Evolutionary conservation across 2,797 vertebrate species (phyloP), one percentile per base, ranked within the genome.

Genomic region (Thunnus albacares): DNA sequence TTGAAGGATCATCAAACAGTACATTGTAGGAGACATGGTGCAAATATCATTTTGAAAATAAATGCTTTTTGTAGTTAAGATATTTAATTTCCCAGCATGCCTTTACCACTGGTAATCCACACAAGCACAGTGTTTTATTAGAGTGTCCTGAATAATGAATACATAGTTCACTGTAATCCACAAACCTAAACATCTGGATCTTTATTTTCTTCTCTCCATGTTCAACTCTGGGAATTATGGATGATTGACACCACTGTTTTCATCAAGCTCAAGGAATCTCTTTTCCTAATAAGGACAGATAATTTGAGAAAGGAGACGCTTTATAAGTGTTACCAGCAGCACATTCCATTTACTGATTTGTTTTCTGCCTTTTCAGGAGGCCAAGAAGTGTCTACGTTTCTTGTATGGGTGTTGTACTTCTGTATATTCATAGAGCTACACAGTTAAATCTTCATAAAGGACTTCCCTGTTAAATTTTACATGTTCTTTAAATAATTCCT

Each of bases 111-210:
- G 30, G 2, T 8, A 45, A 49, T 30, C 11, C 43, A 58, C 30
- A 20, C 20, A 30, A 53, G 45, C 9, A 7, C 0, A 12, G 43
- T 67, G 47, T 73, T 69, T 24, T 62, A 24, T 24, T 8, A 8
- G 26, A 61, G 56, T 38, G 88, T 93, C 90, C 89, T 88, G 84
- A 92, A 84, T 87, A 88, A 90, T 91, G 77, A 93, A 87, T 85
- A 59, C 87, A 86, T 91, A 89, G 82, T 88, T 87, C 81, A 33
- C 79, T 88, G 74, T 93, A 91, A 92, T 92, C 85, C 87, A 58
- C 20, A 33, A 20, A 35, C 24, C 2, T 58, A 43, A 57, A 71
- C 28, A 51, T 4, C 24, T 60, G 47, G 9, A 62, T 59, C 2
- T 63, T 64, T 65, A 30, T 43, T 30, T 71, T 47, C 6, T 28